A percentile compares a stretch with the other conserved stretches of the same genome.
Conservation (phyloP, 1,140 invertebrate species). For the Tyrophagus putrescentiae region DNA sequence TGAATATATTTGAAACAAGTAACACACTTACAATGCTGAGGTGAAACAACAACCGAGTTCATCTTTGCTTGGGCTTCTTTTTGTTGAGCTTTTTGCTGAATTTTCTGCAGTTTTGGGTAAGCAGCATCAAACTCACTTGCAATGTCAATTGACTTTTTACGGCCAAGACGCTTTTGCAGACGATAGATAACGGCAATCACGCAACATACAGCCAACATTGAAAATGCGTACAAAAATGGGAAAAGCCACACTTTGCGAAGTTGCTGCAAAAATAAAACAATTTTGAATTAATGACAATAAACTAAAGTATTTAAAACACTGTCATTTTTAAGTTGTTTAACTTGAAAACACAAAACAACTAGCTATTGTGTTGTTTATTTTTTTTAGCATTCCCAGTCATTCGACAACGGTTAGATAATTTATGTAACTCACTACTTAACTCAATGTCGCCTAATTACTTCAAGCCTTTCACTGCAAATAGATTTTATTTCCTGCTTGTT, state of each 20-base stretch:
- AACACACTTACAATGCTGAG: background rate
- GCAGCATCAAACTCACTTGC: background rate
- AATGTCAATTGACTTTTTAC: constrained; percentile 9
- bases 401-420: too few species aligned
- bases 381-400: too few species aligned
- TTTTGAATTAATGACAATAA: too few species aligned
- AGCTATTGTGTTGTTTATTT: too few species aligned
- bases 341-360: too few species aligned
- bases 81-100: too few species aligned
- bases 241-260: constrained; percentile 27
- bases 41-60: background rate
- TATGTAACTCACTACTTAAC: too few species aligned
- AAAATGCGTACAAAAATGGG: constrained; percentile 29
- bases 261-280: constrained; percentile 22
- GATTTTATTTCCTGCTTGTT: too few species aligned
- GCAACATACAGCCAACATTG: constrained; percentile 27
- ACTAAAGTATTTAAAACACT: too few species aligned
- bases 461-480: too few species aligned
- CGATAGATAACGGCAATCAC: constrained; percentile 26
- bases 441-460: too few species aligned
- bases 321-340: too few species aligned
- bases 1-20: background rate
- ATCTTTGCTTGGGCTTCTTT: background rate
- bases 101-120: background rate
- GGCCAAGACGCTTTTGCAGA: constrained; percentile 21